phyloP scores from a whole-genome alignment of 2,113 vertebrate genomes.

The Hemichromis elongatus region DNA sequence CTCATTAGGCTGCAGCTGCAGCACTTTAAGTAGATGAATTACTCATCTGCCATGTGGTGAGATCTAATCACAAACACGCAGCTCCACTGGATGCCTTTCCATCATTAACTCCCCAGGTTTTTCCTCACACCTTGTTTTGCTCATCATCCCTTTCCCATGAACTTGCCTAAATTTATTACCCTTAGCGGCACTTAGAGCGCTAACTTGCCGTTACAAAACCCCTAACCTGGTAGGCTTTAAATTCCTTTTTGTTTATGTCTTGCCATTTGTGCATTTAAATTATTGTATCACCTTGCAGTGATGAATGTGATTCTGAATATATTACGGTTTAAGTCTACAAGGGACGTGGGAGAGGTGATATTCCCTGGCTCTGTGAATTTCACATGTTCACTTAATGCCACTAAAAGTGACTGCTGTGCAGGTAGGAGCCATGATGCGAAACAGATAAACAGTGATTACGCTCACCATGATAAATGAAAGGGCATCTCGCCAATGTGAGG shows the following conservation, averaged over 20 bases:
- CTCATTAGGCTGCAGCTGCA: constrained; percentile 74
- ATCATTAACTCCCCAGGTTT: constrained; percentile 35
- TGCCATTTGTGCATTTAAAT: background rate
- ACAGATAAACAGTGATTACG: constrained; percentile 71
- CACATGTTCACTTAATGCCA: constrained; percentile 42
- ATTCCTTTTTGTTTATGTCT: background rate
- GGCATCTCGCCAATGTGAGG: constrained; percentile 53
- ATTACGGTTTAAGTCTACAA: constrained; percentile 3
- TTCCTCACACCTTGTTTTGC: constrained; percentile 47
- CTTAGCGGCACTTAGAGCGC: background rate
- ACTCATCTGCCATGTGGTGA: constrained; percentile 66
- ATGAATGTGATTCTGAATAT: constrained; percentile 35
- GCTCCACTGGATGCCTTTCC: constrained; percentile 51
- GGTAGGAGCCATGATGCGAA: constrained; percentile 64
- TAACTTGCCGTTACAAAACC: constrained; percentile 4
- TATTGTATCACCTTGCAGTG: constrained; percentile 12
- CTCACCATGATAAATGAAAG: constrained; percentile 66
- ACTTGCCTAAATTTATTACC: constrained; percentile 18
- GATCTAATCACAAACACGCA: constrained; percentile 62
- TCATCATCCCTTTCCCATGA: constrained; percentile 25
- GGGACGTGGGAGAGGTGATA: background rate
- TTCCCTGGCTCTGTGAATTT: constrained; percentile 19
- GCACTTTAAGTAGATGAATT: constrained; percentile 72
- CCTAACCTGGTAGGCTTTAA: constrained; percentile 3
- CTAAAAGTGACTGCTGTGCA: constrained; percentile 54